Evolutionary conservation across 2,113 vertebrate species (phyloP).

Genomic region (Tupaia chinensis): DNA sequence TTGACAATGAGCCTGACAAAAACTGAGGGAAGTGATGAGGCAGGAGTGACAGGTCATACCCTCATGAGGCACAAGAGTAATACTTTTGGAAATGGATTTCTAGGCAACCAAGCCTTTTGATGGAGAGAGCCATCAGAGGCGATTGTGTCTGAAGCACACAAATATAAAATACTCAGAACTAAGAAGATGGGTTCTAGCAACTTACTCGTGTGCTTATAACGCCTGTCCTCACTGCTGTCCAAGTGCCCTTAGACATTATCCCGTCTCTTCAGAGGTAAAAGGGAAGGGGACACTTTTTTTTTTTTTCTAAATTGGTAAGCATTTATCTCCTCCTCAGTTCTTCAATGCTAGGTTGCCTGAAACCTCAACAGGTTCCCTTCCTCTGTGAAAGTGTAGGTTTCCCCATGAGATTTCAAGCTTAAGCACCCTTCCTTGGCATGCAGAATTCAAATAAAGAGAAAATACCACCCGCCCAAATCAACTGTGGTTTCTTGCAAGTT

Average conservation of each 20-base stretch:
- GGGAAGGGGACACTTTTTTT: not conserved
- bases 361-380: not conserved
- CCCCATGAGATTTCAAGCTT: not conserved
- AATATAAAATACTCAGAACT: not conserved
- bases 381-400: not conserved
- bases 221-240: not conserved
- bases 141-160: not conserved
- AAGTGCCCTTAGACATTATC: not conserved
- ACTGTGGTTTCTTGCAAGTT: not conserved
- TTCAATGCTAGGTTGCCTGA: not conserved
- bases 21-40: not conserved
- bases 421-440: rapidly evolving
- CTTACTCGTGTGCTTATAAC: not conserved
- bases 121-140: not conserved
- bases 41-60: not conserved
- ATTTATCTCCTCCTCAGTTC: not conserved
- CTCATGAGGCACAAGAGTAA: not conserved
- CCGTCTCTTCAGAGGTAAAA: not conserved
- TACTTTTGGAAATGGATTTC: not conserved
- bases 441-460: not conserved
- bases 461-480: not conserved
- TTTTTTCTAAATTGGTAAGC: not conserved
- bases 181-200: not conserved
- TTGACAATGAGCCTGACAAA: not conserved
- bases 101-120: not conserved